These are phyloP conservation scores for Acestrorhynchus altus DNA, from an alignment of 2,797 vertebrate species.

Conservation along the genomic window DNA sequence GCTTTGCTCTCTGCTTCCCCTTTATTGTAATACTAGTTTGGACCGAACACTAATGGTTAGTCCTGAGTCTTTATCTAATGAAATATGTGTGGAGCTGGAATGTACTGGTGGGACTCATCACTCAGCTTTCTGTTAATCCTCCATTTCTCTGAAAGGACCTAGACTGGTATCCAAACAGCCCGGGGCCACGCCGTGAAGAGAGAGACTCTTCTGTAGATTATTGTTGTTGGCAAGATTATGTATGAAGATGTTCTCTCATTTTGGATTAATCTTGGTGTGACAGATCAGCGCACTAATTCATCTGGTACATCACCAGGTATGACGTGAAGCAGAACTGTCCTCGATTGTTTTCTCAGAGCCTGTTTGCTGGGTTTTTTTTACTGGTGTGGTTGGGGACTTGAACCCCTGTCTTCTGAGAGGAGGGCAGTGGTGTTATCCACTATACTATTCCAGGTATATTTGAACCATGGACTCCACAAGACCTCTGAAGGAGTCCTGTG, in stretches of 20 bases:
- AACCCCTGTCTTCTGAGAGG: too few relatives aligned
- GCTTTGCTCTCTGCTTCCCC: too few relatives aligned
- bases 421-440: too few relatives aligned
- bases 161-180: constrained; percentile 36
- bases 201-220: constrained; percentile 10
- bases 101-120: constrained; percentile 10
- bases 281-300: constrained; percentile 39
- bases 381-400: not conserved
- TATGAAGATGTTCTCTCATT: constrained; percentile 49
- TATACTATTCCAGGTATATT: too few relatives aligned
- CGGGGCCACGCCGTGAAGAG: constrained; percentile 18
- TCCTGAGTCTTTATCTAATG: not conserved
- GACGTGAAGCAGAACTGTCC: not conserved
- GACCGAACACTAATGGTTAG: not conserved
- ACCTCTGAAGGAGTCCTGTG: too few relatives aligned
- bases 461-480: too few relatives aligned
- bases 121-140: constrained; percentile 22
- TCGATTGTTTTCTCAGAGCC: not conserved
- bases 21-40: not conserved
- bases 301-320: not conserved
- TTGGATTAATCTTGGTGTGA: constrained; percentile 38
- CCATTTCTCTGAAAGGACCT: not conserved
- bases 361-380: not conserved
- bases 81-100: constrained; percentile 11
- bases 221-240: constrained; percentile 54